Base-by-base conservation (phyloP, 2,113 vertebrate species). In the Lycocorax pyrrhopterus region DNA sequence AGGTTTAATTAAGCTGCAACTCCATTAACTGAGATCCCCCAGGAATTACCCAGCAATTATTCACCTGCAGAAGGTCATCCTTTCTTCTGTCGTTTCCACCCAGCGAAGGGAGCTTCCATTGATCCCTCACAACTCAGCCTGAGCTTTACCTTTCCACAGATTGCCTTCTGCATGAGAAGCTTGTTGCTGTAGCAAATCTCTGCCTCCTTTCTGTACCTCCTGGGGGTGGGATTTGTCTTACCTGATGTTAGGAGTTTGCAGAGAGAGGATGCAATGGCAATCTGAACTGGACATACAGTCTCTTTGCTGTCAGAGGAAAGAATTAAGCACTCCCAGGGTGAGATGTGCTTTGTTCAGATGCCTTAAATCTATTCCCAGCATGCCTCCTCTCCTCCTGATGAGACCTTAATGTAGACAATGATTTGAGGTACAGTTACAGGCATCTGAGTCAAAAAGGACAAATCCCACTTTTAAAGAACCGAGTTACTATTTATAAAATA, bases 1-100 rank as follows among this genome's bases (percentile, higher is more conserved):
- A 92, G 44, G 44, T 79, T 92, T 96, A 96, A 95, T 96, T 88
- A 94, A 89, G 51, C 53, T 76, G 72, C 76, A 60, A 10, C 46
- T 88, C 51, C 63, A 80, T 90, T 94, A 86, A 41, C 58, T n/a
- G 41, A 73, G 53, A 64, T 76, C 49, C 75, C 47, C 14, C 53
- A 49, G 76, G 79, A 88, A 56, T 62, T 66, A n/a, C 29, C 41
- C 67, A 85, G 37, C 62, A 74, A 43, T 85, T 56, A 25, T 16
- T 93, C 66, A 67, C 82, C 35, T 5, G 1, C 67, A 46, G 62
- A 58, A 56, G 67, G 27, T 75, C 46, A 86, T 76, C 43, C n/a
- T 72, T 87, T 78, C 73, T 56, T 41, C 67, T 74, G 43, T 12
- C 17, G 9, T 67, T 68, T 25, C 46, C 39, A 59, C 18, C 22